phyloP scores from a whole-genome alignment of 2,888 invertebrate genomes.

The Calephelis perditalis region DNA sequence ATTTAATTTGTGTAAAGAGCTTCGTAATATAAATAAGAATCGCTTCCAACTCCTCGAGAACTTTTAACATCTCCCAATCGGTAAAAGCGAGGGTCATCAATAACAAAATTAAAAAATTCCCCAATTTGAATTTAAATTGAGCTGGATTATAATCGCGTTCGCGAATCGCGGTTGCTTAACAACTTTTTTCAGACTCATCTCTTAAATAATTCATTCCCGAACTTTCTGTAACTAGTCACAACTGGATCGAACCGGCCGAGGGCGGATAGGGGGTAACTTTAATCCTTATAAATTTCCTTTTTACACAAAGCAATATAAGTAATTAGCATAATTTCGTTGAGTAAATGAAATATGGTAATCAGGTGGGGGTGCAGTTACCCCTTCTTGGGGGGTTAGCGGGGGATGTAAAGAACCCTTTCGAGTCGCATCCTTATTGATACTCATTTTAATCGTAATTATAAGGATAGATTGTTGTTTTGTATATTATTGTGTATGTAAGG shows the following conservation, averaged over 20 bases:
- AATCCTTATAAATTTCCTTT: conserved; percentile 79
- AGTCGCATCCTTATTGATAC: conserved; percentile 74
- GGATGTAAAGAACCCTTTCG: conserved; percentile 51
- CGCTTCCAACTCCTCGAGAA: conserved; percentile 51
- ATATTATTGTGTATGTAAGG: not conserved
- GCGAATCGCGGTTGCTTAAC: conserved; percentile 61
- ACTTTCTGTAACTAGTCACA: conserved; percentile 56
- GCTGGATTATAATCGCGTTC: conserved; percentile 72
- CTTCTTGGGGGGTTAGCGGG: conserved; percentile 56
- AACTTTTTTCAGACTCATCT: conserved; percentile 54
- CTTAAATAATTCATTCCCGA: conserved; percentile 65
- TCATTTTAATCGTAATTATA: conserved; percentile 75
- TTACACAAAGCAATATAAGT: conserved; percentile 79
- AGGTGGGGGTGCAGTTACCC: conserved; percentile 60
- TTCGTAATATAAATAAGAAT: conserved; percentile 49
- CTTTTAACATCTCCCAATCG: conserved; percentile 65
- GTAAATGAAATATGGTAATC: conserved; percentile 79
- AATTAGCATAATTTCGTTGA: conserved; percentile 79
- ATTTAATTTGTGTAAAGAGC: conserved; percentile 24
- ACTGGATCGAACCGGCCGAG: conserved; percentile 46
- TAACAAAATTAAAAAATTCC: conserved; percentile 75
- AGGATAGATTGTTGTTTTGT: conserved; percentile 65
- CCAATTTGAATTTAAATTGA: conserved; percentile 78
- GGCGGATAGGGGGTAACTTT: conserved; percentile 62
- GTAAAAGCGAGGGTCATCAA: conserved; percentile 62